phyloP scores from a whole-genome alignment of 2,797 vertebrate genomes.

The Craterocephalus amniculus region DNA sequence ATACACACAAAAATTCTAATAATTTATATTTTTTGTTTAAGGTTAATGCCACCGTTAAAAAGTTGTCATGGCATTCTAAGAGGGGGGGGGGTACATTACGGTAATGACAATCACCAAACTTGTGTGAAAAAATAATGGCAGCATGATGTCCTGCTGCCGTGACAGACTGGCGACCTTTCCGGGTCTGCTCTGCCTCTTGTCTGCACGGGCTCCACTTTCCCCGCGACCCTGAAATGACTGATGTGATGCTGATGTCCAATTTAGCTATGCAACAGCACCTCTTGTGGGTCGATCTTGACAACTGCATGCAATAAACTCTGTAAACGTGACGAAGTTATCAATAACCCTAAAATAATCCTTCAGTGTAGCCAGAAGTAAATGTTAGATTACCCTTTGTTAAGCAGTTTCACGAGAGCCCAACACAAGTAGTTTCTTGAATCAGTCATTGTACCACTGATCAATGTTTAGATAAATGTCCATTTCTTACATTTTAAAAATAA shows the following conservation, averaged over 20 bases:
- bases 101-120: too few species aligned
- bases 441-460: background rate
- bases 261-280: slow-evolving; percentile 56
- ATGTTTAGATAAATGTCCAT: background rate
- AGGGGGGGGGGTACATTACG: too few species aligned
- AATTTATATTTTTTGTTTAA: too few species aligned
- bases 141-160: background rate
- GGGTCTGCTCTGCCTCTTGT: background rate
- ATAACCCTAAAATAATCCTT: background rate
- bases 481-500: background rate
- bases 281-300: background rate
- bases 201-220: background rate
- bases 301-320: slow-evolving; percentile 18
- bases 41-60: too few species aligned
- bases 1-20: too few species aligned
- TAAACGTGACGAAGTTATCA: background rate
- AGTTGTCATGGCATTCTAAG: too few species aligned
- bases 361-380: too few species aligned
- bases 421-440: background rate
- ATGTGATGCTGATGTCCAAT: background rate
- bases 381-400: background rate
- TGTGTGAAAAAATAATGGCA: too few species aligned
- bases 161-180: background rate
- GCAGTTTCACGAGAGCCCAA: background rate
- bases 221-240: too few species aligned